Evolutionary conservation across 2,797 vertebrate genomes (phyloP).

Genomic region (Eptatretus atami): DNA sequence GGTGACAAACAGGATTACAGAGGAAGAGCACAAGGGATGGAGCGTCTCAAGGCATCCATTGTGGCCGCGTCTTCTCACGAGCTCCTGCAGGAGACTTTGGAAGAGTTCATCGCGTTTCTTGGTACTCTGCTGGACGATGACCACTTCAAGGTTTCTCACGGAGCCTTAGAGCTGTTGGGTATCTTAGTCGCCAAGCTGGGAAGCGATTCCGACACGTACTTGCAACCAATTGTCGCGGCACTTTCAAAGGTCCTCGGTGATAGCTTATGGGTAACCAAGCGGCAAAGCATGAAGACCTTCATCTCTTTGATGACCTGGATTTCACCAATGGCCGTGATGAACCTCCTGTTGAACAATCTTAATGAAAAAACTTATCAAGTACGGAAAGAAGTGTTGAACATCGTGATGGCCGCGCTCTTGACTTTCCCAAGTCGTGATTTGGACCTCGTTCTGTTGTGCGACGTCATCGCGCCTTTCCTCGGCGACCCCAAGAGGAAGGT

Average conservation of each 20-base stretch:
- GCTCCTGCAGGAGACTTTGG: slow-evolving; percentile 12
- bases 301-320: slow-evolving; percentile 27
- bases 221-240: slow-evolving; percentile 23
- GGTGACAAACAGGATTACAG: no score
- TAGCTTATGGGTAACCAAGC: slow-evolving; percentile 25
- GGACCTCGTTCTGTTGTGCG: slow-evolving; percentile 27
- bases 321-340: slow-evolving; percentile 27
- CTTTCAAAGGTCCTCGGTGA: slow-evolving; percentile 34
- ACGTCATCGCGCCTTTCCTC: slow-evolving; percentile 32
- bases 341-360: slow-evolving; percentile 25
- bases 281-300: slow-evolving; percentile 34
- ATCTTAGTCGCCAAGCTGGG: slow-evolving; percentile 32
- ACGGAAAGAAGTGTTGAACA: slow-evolving; percentile 34
- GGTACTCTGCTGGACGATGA: slow-evolving; percentile 29
- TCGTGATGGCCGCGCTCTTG: slow-evolving; percentile 34
- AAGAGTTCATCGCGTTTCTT: slow-evolving; percentile 32
- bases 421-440: slow-evolving; percentile 32
- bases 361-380: slow-evolving; percentile 40
- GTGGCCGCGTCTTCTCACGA: no score
- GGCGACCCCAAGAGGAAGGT: slow-evolving; percentile 36
- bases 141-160: slow-evolving; percentile 41
- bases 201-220: slow-evolving; percentile 16
- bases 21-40: no score
- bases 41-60: no score
- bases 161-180: slow-evolving; percentile 33